phyloP scores from a whole-genome alignment of 2,113 vertebrate species.

The Proterorhinus semilunaris region DNA sequence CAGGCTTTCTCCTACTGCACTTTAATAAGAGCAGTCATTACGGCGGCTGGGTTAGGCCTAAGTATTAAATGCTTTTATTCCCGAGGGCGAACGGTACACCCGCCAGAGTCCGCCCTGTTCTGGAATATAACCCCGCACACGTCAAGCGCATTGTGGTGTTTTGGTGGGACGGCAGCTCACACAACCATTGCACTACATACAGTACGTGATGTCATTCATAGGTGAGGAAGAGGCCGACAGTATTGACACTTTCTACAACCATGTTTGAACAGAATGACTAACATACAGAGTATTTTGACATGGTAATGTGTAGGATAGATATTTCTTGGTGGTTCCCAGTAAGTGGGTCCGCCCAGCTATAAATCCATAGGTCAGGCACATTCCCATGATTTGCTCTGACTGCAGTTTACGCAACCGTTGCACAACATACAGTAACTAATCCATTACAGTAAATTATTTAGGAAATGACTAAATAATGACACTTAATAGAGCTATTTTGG shows the following conservation, averaged over 20 bases:
- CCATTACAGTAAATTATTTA: too few relatives aligned
- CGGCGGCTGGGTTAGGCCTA: conserved; percentile 44
- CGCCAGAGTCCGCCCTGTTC: conserved; percentile 25
- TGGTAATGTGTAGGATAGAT: too few relatives aligned
- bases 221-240: background rate
- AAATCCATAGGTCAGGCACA: too few relatives aligned
- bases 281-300: too few relatives aligned
- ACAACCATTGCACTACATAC: conserved; percentile 11
- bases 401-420: too few relatives aligned
- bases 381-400: too few relatives aligned
- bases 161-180: conserved; percentile 6
- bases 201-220: background rate
- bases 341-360: too few relatives aligned
- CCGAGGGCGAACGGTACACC: conserved; percentile 35
- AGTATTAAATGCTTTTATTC: conserved; percentile 60
- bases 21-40: conserved; percentile 71
- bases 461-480: too few relatives aligned
- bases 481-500: too few relatives aligned
- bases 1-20: conserved; percentile 50
- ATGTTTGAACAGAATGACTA: background rate
- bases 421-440: too few relatives aligned
- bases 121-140: background rate
- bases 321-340: too few relatives aligned
- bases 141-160: background rate
- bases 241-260: background rate